Conservation (phyloP, 2,113 vertebrate species). For the Pollimyrus isidori region DNA sequence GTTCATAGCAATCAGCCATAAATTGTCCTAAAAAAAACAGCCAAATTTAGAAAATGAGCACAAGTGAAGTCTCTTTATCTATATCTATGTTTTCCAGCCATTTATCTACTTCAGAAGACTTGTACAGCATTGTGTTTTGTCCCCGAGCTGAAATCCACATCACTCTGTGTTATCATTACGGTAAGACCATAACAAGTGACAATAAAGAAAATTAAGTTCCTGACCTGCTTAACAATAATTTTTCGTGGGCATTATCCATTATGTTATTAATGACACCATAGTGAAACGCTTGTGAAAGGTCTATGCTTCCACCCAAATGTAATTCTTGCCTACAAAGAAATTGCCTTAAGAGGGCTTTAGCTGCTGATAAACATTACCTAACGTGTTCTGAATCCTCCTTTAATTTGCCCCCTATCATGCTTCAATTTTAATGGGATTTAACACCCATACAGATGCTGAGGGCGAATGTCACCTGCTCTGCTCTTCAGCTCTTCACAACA, state of each 20-base stretch:
- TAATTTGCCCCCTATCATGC: not conserved
- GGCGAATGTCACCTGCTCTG: not conserved
- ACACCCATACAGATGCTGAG: not conserved
- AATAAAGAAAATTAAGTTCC: not conserved
- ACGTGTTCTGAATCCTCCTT: not conserved
- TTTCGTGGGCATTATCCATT: not conserved
- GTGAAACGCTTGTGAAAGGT: not conserved
- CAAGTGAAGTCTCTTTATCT: not conserved
- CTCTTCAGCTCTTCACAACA: not conserved
- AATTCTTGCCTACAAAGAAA: not conserved
- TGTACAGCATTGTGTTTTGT: not conserved
- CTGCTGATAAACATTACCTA: not conserved
- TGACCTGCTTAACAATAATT: not conserved
- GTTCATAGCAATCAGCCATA: not conserved
- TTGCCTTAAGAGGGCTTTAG: not conserved
- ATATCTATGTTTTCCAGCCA: not conserved
- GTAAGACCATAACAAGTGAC: not conserved
- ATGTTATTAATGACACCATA: not conserved
- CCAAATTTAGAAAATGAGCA: not conserved
- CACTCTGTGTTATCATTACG: not conserved
- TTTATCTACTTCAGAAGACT: not conserved
- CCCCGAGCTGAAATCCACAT: not conserved
- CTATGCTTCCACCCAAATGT: not conserved
- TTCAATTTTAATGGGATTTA: not conserved
- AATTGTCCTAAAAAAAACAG: not conserved